Evolutionary conservation across 2,888 invertebrate species (phyloP), one percentile per base, ranked within the genome.

Genomic region (Diaphora mendica): DNA sequence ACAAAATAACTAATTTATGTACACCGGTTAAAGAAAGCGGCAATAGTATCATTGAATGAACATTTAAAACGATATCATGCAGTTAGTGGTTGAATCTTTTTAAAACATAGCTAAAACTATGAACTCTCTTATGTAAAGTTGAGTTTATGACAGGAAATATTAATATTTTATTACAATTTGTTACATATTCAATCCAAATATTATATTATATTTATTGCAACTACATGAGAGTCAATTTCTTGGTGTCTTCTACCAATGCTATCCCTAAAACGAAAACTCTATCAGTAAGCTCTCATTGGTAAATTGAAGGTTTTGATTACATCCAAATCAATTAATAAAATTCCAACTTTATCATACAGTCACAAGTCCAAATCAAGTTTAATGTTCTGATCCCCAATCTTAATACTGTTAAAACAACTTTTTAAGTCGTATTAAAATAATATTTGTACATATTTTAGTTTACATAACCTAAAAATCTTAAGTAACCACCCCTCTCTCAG

Each of bases 401-500:
- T 68, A 64, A 76, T 66, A 74, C 64, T 71, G 74, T 64, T 76
- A 68, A 66, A 74, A 20, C 55, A 74, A 79, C 70, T 79, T 77
- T 76, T 64, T 30, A 79, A 76, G 67, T 73, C 55, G 59, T 35
- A n/a, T 4, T 59, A 66, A 35, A 44, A 23, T 51, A 68, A 30
- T 72, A 69, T 73, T 78, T 78, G 66, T 72, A 77, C 69, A 71
- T 78, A 77, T 62, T 64, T 39, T 64, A 75, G 39, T 70, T 26
- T 26, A 77, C 65, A 64, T 72, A 75, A 75, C 55, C 65, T 73
- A 62, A 76, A 66, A 59, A 13, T 66, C 48, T 91, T 94, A 95
- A 74, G 94, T 95, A 62, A 95, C 95, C 92, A 94, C 93, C 55
- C 94, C 92, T 76, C 94, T 97, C 79, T 97, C 97, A 0, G 98